Base-by-base conservation (phyloP, 2,113 vertebrate species). In the Perca fluviatilis region DNA sequence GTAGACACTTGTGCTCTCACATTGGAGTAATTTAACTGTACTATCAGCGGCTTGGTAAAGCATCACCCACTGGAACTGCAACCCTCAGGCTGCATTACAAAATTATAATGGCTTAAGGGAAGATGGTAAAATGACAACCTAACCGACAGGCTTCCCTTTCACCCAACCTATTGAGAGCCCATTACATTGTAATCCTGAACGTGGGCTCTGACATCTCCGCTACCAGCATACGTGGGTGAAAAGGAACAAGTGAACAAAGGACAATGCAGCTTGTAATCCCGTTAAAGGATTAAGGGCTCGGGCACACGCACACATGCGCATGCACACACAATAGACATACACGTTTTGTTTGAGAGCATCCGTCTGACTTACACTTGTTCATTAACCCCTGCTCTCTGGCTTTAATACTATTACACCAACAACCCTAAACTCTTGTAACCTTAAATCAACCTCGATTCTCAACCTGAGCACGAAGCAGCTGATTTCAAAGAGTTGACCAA, bases 241-340 rank as follows among this genome's bases (percentile, higher is more conserved):
- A 80, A 86, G 74, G 83, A 91, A 88, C 86, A 86, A 91, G 88
- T 83, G 87, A 89, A 92, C 88, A 91, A 88, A 92, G 87, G 93
- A 94, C 93, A 92, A 89, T 91, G 83, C 89, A n/a, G 27, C 79
- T 91, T 89, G 90, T 93, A 94, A 94, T 93, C 93, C 91, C 72
- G 91, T 94, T 93, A 94, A 83, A 91, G 90, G 93, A 93, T 94
- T 94, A 93, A 79, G 75, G 78, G 71, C 74, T 83, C 27, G 11
- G 12, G 70, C 70, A 68, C 85, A 63, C 77, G 47, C 66, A 51
- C 72, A 53, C 30, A 14, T 9, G 13, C 43, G 2, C 61, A 8
- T 5, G 18, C 61, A 67, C 74, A 76, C 85, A 76, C 71, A 83
- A 61, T 75, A 70, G 23, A 61, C 57, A 60, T 50, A 6, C 66